Evolutionary conservation across 2,888 invertebrate genomes (phyloP).

Genomic region (Omphaloscelis lunosa): DNA sequence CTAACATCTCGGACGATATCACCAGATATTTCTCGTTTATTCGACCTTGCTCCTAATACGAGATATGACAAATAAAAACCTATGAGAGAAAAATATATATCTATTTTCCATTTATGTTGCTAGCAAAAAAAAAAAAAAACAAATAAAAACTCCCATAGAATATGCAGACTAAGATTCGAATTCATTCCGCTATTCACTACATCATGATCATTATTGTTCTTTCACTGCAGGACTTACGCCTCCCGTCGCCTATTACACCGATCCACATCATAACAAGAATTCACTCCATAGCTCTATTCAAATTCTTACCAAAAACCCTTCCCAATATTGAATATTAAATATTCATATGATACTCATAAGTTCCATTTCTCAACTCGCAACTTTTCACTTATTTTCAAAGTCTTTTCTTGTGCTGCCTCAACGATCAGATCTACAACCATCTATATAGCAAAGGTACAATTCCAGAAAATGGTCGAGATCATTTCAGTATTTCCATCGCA

Average conservation of each 20-base stretch:
- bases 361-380: neutral
- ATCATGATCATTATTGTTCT: neutral
- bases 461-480: constrained; percentile 20
- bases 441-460: neutral
- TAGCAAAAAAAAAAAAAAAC: neutral
- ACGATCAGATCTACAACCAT: neutral
- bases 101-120: neutral
- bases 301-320: neutral
- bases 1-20: constrained; percentile 25
- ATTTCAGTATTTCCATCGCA: constrained; percentile 30
- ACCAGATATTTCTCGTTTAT: constrained; percentile 21
- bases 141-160: neutral
- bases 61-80: constrained; percentile 20
- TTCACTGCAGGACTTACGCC: too few relatives aligned
- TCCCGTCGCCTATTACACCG: too few relatives aligned
- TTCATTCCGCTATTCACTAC: neutral
- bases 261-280: neutral
- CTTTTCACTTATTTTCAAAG: neutral
- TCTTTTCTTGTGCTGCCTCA: neutral
- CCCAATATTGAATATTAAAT: too few relatives aligned
- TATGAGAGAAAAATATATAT: neutral
- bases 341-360: neutral
- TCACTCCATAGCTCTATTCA: neutral
- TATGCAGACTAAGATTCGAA: neutral
- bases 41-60: constrained; percentile 5